These are phyloP conservation scores for Ascaphus truei DNA, from an alignment of 2,113 vertebrate species.

Conservation along the genomic window DNA sequence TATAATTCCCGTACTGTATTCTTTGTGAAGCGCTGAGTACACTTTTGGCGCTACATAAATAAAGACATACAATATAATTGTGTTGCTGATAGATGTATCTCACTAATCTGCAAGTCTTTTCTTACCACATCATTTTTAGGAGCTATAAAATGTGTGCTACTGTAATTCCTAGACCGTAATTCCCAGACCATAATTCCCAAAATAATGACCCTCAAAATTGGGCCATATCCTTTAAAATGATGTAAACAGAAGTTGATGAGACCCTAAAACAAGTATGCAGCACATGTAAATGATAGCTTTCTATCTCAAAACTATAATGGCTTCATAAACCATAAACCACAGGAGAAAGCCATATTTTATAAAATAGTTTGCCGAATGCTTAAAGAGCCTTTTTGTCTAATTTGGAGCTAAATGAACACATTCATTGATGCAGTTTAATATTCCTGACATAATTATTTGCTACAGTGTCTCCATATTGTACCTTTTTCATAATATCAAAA, in stretches of 20 bases:
- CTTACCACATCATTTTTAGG: neutral
- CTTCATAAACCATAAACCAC: neutral
- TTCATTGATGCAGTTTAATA: slow-evolving; percentile 26
- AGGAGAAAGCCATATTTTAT: neutral
- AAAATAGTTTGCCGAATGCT: slow-evolving; percentile 12
- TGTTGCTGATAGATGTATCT: neutral
- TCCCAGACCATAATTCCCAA: neutral
- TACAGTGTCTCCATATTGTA: neutral
- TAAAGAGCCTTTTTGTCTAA: slow-evolving; percentile 5
- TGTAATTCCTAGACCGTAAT: neutral
- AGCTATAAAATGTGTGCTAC: neutral
- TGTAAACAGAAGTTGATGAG: slow-evolving; percentile 13
- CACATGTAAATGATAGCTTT: slow-evolving; percentile 13
- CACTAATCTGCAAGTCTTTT: neutral
- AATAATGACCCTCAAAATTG: slow-evolving; percentile 8
- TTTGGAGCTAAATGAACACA: slow-evolving; percentile 12
- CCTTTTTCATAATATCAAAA: slow-evolving; percentile 16
- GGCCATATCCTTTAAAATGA: slow-evolving; percentile 3
- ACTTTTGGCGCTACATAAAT: too few species aligned
- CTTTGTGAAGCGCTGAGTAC: too few species aligned
- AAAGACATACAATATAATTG: too few species aligned
- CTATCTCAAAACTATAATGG: neutral
- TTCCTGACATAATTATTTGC: slow-evolving; percentile 7
- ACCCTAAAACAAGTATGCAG: neutral
- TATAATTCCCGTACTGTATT: too few species aligned